phyloP scores from a whole-genome alignment of 2,888 invertebrate genomes.

The Neoscelio sp. region DNA sequence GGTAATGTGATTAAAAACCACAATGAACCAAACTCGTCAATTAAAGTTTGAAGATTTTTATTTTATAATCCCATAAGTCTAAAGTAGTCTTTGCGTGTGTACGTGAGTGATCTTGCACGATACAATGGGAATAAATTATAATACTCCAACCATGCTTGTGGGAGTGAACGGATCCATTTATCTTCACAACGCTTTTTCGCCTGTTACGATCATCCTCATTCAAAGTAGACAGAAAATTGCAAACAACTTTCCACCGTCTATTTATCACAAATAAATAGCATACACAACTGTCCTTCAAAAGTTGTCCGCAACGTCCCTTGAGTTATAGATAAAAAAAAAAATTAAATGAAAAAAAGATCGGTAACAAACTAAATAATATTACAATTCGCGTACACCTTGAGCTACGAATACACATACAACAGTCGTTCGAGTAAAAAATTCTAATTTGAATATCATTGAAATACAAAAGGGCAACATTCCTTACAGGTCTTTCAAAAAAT shows the following conservation, averaged over 20 bases:
- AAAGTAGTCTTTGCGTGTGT: constrained; percentile 82
- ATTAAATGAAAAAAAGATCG: not conserved
- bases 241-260: constrained; percentile 20
- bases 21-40: constrained; percentile 64
- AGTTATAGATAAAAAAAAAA: constrained; percentile 5
- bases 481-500: not conserved
- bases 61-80: constrained; percentile 83
- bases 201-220: constrained; percentile 7
- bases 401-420: constrained; percentile 4
- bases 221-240: constrained; percentile 17
- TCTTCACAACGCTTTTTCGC: constrained; percentile 30
- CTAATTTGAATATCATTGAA: not conserved
- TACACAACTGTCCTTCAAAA: constrained; percentile 10
- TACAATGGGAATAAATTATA: constrained; percentile 83
- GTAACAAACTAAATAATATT: not conserved
- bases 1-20: constrained; percentile 3
- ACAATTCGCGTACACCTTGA: constrained; percentile 7
- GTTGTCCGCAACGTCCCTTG: constrained; percentile 4
- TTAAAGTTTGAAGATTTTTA: constrained; percentile 78
- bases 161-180: constrained; percentile 72
- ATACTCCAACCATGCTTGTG: constrained; percentile 83
- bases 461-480: constrained; percentile 5
- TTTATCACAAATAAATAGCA: constrained; percentile 23
- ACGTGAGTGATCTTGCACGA: constrained; percentile 81
- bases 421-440: not conserved